Percentiles rank a stretch among this genome's conserved stretches.
Conservation (phyloP, 2,113 vertebrate genomes). For the Microcebus lehilahytsara region DNA sequence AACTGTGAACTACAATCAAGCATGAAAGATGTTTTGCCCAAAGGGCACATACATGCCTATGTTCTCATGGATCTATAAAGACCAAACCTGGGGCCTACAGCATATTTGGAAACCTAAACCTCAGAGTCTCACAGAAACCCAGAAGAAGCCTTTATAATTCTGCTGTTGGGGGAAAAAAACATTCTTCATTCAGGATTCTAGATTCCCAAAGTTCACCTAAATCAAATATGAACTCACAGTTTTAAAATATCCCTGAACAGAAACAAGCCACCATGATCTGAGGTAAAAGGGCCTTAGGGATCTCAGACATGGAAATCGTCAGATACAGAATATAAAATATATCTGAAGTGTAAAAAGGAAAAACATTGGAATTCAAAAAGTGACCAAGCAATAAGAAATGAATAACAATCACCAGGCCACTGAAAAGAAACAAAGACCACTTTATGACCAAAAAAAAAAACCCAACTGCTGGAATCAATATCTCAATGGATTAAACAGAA, state of each 20-base stretch:
- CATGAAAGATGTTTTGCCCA: neutral
- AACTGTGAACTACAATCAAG: neutral
- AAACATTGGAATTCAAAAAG: neutral
- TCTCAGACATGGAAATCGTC: neutral
- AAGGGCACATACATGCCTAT: neutral
- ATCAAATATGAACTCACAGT: neutral
- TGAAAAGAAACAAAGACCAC: neutral
- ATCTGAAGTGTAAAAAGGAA: neutral
- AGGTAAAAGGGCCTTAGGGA: neutral
- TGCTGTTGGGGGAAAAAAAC: neutral
- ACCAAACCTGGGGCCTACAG: neutral
- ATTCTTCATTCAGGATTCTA: neutral
- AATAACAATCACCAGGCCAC: neutral
- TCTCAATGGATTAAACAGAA: neutral
- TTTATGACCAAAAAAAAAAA: neutral
- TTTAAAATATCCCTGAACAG: neutral
- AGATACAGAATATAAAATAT: neutral
- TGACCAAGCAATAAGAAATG: neutral
- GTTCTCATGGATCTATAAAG: neutral
- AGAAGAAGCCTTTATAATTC: neutral
- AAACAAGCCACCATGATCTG: neutral
- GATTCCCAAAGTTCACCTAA: neutral
- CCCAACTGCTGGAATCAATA: neutral
- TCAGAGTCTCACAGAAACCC: neutral
- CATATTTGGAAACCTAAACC: neutral